A percentile compares a stretch with the other conserved stretches of the same genome.
Conservation (phyloP, 2,797 vertebrate species). For the Lutjanus argentimaculatus region DNA sequence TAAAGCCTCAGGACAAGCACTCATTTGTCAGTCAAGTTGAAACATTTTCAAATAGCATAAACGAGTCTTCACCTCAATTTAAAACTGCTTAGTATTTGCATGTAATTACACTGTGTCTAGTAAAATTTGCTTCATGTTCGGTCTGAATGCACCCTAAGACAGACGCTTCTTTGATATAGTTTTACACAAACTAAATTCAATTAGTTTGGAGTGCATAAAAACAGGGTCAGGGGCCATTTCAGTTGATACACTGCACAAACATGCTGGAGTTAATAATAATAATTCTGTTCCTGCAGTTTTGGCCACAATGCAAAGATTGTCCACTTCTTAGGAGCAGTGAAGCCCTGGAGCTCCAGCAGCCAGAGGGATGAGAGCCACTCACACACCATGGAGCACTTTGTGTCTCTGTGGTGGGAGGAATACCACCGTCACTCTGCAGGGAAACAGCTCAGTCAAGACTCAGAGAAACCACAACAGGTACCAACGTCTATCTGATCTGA, state of each 20-base stretch:
- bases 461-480: constrained; percentile 27
- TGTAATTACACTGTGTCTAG: no score
- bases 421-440: constrained; percentile 67
- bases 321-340: constrained; percentile 88
- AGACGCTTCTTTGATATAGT: background rate
- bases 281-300: constrained; percentile 79
- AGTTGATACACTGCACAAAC: no score
- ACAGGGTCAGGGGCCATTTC: no score
- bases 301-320: constrained; percentile 88
- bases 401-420: constrained; percentile 89
- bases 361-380: constrained; percentile 59
- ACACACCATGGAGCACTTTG: constrained; percentile 71
- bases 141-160: background rate
- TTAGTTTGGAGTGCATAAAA: no score
- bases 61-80: background rate
- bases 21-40: background rate
- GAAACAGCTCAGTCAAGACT: background rate
- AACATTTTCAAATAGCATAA: background rate
- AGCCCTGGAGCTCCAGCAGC: constrained; percentile 87
- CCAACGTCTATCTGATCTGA: background rate
- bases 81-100: background rate
- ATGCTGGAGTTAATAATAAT: no score
- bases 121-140: no score
- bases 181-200: background rate
- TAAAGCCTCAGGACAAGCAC: background rate